Evolutionary conservation across 1,140 invertebrate species (phyloP), one percentile per base, ranked within the genome.

Genomic region (Camponotus vicinus): DNA sequence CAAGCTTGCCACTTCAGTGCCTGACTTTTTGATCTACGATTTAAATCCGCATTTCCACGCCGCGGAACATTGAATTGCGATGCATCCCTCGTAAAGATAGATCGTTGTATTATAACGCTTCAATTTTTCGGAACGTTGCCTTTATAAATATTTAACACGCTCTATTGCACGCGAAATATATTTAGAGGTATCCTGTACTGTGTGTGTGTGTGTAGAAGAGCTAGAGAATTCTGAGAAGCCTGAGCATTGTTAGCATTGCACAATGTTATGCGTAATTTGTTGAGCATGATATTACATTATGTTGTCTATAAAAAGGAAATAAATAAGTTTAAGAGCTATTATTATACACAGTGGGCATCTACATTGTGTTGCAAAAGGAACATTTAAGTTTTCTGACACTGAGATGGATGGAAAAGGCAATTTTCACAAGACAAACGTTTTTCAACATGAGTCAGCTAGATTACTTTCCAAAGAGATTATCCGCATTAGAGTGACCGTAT

Each of bases 401-500:
- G 40, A 49, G 55, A 32, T 83, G 42, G 13, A 34, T 45, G 32
- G 55, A 61, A 83, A 75, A 59, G 69, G 49, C n/a, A 32, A 32
- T 75, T 75, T 83, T 83, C 79, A 49, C 79, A 61, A 70, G 52
- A 83, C 61, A 82, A 86, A 86, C 73, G 78, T 18, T 37, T 86
- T 73, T 86, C 37, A 86, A 57, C 52, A 37, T 63, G 84, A 69
- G 67, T 55, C 66, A 45, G 78, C 52, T 59, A 52, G 37, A 49
- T 67, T 57, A 82, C 83, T 86, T 83, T 64, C 83, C 78, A 86
- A 73, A 55, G 42, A 66, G 78, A 86, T 86, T 80, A 86, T 88
- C 64, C 75, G 57, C 21, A 76, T 42, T 59, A 69, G 34, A 57
- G 69, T 76, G 40, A 57, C 32, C 18, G 3, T 49, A 32, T 71